phyloP scores from a whole-genome alignment of 2,113 vertebrate genomes.

The Oreochromis tanganicae region DNA sequence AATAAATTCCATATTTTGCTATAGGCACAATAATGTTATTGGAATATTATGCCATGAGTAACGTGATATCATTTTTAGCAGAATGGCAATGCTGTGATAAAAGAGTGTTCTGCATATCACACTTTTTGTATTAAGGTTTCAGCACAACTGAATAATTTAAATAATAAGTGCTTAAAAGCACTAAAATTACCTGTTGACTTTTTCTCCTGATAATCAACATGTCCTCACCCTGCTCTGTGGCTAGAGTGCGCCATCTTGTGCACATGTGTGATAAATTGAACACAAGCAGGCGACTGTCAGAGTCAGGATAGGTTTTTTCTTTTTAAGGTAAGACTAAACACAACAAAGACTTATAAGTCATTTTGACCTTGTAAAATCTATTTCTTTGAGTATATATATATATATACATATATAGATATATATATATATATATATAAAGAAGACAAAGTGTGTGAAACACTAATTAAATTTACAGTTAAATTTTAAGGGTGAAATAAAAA shows the following conservation, averaged over 20 bases:
- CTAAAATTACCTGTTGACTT: neutral
- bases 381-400: too few relatives aligned
- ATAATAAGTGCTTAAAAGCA: neutral
- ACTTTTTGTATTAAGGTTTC: rapidly evolving
- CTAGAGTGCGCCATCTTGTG: rapidly evolving
- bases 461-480: neutral
- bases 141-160: neutral
- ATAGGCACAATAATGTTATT: neutral
- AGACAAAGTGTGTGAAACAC: neutral
- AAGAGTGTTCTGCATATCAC: neutral
- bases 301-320: too few relatives aligned
- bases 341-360: neutral
- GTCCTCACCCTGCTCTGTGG: neutral
- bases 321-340: too few relatives aligned
- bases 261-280: neutral
- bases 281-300: neutral
- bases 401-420: too few relatives aligned
- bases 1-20: neutral
- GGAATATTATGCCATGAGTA: neutral
- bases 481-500: neutral
- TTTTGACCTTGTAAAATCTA: neutral
- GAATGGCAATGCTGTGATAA: neutral
- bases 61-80: neutral
- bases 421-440: too few relatives aligned
- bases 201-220: neutral